Percentiles rank a stretch among this genome's conserved stretches.
phyloP scores from a whole-genome alignment of 2,797 vertebrate genomes.

The Sylvia borin region DNA sequence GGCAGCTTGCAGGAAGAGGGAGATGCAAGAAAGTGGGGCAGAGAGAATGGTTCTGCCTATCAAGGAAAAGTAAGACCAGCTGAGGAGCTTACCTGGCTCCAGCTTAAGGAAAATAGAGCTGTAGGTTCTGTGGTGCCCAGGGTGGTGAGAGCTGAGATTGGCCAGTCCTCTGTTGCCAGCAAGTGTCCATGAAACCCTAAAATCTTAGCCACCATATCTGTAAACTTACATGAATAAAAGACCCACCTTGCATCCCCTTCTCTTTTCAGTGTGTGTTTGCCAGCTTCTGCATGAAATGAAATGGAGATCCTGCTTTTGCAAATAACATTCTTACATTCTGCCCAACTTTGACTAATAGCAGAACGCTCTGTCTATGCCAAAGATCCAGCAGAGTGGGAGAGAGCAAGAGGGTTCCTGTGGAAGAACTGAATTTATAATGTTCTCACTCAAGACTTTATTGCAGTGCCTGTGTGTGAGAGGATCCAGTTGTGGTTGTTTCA shows the following conservation, averaged over 20 bases:
- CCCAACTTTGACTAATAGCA: neutral
- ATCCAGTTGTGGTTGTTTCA: neutral
- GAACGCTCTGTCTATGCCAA: neutral
- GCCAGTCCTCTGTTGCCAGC: neutral
- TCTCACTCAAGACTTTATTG: neutral
- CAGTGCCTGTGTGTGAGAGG: neutral
- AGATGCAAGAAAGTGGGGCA: neutral
- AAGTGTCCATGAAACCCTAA: neutral
- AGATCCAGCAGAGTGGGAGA: neutral
- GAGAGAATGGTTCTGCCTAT: neutral
- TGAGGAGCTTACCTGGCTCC: neutral
- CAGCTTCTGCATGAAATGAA: neutral
- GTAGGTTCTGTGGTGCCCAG: neutral
- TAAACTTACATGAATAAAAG: neutral
- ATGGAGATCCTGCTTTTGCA: neutral
- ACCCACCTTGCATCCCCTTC: neutral
- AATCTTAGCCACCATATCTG: neutral
- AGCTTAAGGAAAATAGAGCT: fast-evolving
- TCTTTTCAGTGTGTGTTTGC: neutral
- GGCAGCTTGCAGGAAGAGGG: neutral
- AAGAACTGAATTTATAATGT: neutral
- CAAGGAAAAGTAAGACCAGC: neutral
- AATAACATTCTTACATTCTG: neutral
- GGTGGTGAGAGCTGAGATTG: neutral
- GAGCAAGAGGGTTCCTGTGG: neutral